Conservation (phyloP, 2,113 vertebrate species). For the Misgurnus mizolepis region DNA sequence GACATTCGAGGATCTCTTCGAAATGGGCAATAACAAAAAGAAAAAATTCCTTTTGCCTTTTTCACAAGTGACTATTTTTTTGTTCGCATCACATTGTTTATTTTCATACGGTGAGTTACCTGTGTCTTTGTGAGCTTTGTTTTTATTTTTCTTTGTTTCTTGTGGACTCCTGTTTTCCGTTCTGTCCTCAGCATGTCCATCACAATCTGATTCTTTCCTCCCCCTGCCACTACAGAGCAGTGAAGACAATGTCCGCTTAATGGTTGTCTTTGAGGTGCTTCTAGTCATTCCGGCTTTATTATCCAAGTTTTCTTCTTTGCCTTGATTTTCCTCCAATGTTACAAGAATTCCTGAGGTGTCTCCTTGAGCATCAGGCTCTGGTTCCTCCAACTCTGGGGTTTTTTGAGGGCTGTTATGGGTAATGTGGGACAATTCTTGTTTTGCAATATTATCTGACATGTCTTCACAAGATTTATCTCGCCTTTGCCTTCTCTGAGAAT, state of each 20-base stretch:
- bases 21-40: constrained; percentile 36
- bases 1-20: constrained; percentile 28
- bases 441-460: not conserved
- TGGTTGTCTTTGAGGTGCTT: constrained; percentile 18
- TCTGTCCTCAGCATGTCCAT: not conserved
- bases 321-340: constrained; percentile 17
- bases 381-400: constrained; percentile 23
- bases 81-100: not conserved
- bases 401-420: not conserved
- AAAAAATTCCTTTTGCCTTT: constrained; percentile 28
- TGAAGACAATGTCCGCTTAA: constrained; percentile 51
- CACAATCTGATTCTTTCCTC: constrained; percentile 8
- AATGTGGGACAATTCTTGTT: not conserved
- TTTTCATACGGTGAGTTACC: not conserved
- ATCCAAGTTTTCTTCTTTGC: constrained; percentile 5
- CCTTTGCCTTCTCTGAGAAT: constrained; percentile 36
- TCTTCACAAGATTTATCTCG: constrained; percentile 18
- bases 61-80: not conserved
- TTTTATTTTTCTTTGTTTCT: not conserved
- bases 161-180: not conserved
- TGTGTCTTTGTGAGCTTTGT: not conserved
- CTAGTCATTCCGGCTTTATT: constrained; percentile 13
- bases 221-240: constrained; percentile 50
- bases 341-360: not conserved
- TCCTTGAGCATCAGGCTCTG: not conserved